Evolutionary conservation across 2,797 vertebrate genomes (phyloP), one percentile per base, ranked within the genome.

Genomic region (Nannoperca obscura): DNA sequence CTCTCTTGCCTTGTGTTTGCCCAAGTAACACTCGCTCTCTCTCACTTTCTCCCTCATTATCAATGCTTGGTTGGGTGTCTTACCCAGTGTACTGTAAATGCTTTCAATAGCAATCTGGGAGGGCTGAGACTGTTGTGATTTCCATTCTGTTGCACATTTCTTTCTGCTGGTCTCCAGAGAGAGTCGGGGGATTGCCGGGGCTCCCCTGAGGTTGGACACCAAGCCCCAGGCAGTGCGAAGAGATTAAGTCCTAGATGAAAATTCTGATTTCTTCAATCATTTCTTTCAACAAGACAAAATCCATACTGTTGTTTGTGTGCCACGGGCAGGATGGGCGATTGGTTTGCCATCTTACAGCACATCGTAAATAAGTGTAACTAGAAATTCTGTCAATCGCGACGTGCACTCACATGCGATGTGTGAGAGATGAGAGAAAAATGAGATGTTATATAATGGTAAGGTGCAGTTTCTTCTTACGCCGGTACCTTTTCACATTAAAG

Each of bases 21-120:
- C 70, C 73, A 58, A 80, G 59, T 65, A 68, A 69, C 80, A 75
- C 63, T 58, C 42, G 54, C 47, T 42, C 59, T 30, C 58, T 24
- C 22, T 52, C 50, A 58, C 34, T 6, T 61, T 42, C 53, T 50
- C 62, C 72, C 91, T 93, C 92, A 93, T 95, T 95, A 94, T 92
- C 82, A 86, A 93, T 90, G 93, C 93, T 93, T 91, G 92, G 90
- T 60, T 93, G 92, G 81, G 36, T 85, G 83, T 92, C 87, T 88
- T 92, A 92, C 81, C 81, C 93, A 94, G 86, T 91, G 89, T 94
- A 93, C 91, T 94, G 92, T 94, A 92, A 94, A 94, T 85, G 83
- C 92, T 91, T 93, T 90, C 92, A 89, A 85, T 91, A 86, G 92
- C 88, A 92, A 89, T 92, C 89, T 91, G 89, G 90, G 89, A 85